Base-by-base conservation (phyloP, 2,888 invertebrate species). In the Mylabris sibirica region DNA sequence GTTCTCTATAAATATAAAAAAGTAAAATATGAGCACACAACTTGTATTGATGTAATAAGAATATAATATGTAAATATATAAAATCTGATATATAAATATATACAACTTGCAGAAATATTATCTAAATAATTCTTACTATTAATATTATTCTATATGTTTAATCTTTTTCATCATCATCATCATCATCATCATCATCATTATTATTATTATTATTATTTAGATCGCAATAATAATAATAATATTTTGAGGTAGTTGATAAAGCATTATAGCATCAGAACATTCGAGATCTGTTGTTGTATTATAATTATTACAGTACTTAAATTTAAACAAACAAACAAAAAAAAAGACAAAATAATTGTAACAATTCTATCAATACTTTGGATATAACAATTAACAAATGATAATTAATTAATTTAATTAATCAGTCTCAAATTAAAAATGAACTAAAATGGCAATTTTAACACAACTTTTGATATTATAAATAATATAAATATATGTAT, bases 361-460 rank as follows among this genome's bases (percentile, higher is more conserved):
- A 79, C 77, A 79, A 80, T 22, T 49, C 77, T 77, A 80, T 78
- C 77, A 82, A 83, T 80, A 80, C 80, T 79, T 80, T 80, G 79
- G 77, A 78, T 26, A 62, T 30, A 72, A 72, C 72, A 72, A 68
- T 65, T 78, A 79, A 80, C 79, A 79, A 80, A 68, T 49, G 60
- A 60, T 66, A 66, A 66, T 66, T 77, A 76, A 80, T 30, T 30
- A 30, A 30, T 30, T 30, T 30, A 30, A 30, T 30, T 81, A 81
- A 81, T 84, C 84, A 85, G 84, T 85, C 84, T 85, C 82, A 84
- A 84, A 84, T 79, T 79, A 44, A 84, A 84, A 85, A 81, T 84
- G 84, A 84, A 83, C 82, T 81, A 77, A 30, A 74, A 72, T 84
- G 84, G 84, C 84, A 82, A 80, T 74, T 75, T 44, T 72, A 77